Base-by-base conservation (phyloP, 2,888 invertebrate genomes). In the Stomorhina lunata region DNA sequence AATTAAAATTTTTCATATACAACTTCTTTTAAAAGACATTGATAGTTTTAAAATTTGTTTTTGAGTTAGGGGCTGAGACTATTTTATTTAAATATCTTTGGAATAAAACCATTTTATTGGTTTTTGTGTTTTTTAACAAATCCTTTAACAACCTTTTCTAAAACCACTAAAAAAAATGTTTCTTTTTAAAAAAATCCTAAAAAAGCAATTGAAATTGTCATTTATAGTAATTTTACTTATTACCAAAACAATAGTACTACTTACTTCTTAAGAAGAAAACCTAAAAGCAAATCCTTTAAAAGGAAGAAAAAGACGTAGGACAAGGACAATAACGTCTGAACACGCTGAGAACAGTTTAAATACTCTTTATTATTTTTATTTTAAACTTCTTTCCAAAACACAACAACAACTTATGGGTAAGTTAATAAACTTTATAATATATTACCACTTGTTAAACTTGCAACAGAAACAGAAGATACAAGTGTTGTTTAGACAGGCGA, bases 391-490 rank as follows among this genome's bases (percentile, higher is more conserved):
- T n/a, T n/a, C n/a, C n/a, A 22, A 17, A 22, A 20, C 6, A 5
- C 15, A 29, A n/a, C 22, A 22, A 22, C 55, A 59, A 22, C 4
- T 1, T 40, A 29, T 63, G 43, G 17, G 9, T 43, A 63, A 75
- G 65, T 75, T 75, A 75, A 65, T 66, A 75, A 75, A 75, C 57
- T 75, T 65, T 66, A 57, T 57, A 75, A 75, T 57, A 75, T 66
- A 75, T 55, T 75, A 45, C 29, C 63, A 63, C 45, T 63, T 45
- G 45, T 43, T 63, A 45, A n/a, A 32, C 29, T 63, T 61, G 27
- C 29, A 29, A 2, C 45, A 45, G 10, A n/a, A 25, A 20, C 45
- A n/a, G n/a, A n/a, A n/a, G n/a, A n/a, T n/a, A 63, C 27, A 45
- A 45, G 45, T 63, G 45, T 45, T 63, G 37, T 59, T 43, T 27